Base-by-base conservation (phyloP, 2,888 invertebrate genomes). In the Artemia sinica region DNA sequence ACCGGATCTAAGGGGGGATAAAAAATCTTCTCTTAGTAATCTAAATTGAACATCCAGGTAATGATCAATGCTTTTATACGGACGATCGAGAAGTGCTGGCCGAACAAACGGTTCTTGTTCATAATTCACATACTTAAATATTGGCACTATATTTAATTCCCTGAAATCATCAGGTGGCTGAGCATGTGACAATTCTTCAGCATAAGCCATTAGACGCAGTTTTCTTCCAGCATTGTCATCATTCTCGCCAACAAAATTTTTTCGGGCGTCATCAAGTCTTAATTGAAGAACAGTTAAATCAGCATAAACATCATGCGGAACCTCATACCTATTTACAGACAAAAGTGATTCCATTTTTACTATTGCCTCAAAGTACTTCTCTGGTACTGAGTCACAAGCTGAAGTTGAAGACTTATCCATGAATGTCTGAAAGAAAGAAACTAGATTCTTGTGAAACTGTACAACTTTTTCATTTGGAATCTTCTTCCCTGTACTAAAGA, bases 1-100 rank as follows among this genome's bases (percentile, higher is more conserved):
- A 71, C 86, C 87, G 74, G 85, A 82, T 51, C 87, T 78, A 48
- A 92, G 76, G 0, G 91, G 88, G 18, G 82, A 80, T 50, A 88
- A 81, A 75, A 87, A 89, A 77, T 92, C 91, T 79, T 91, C 89
- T 50, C 88, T 79, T 67, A 91, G 75, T 51, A 91, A 79, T 58
- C 86, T 82, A 75, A 88, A 89, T 73, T 90, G 90, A n/a, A 85
- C 79, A 73, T 88, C 86, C 41, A 92, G 78, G 75, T 92, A 92
- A 74, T 89, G 84, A 66, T 85, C 81, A 0, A 85, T 80, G 74
- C 80, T 80, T 1, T 79, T 75, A 75, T 87, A 90, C 0, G 81
- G 79, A 14, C 86, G 87, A 65, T 82, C 77, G 0, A 82, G 76
- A n/a, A 14, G 18, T 14, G 52, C 14, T 18, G 82, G 81, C 14